phyloP scores from a whole-genome alignment of 2,888 invertebrate species.

The Lepidocyrtinus sp. region DNA sequence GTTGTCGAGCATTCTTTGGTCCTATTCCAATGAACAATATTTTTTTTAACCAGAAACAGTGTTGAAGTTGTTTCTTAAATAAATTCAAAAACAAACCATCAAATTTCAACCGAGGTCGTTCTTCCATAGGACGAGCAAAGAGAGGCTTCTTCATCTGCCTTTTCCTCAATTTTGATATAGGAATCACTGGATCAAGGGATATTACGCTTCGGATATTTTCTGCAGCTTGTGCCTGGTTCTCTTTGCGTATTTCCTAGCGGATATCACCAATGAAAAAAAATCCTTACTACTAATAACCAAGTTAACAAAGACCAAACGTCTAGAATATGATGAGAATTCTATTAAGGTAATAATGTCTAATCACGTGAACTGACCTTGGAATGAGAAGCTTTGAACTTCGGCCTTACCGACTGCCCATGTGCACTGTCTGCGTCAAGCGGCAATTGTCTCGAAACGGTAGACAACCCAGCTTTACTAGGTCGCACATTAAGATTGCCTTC shows the following conservation, averaged over 20 bases:
- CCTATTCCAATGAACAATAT: slow-evolving; percentile 74
- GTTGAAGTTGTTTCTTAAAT: neutral
- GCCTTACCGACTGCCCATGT: too few relatives aligned
- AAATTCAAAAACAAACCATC: slow-evolving; percentile 31
- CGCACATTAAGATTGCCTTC: neutral
- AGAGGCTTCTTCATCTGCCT: slow-evolving; percentile 45
- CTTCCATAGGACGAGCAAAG: slow-evolving; percentile 10
- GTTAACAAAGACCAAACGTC: too few relatives aligned
- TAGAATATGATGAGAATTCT: too few relatives aligned
- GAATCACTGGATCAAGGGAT: slow-evolving; percentile 67
- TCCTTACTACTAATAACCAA: too few relatives aligned
- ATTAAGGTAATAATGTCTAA: too few relatives aligned
- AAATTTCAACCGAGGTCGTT: slow-evolving; percentile 42
- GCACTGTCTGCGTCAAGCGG: slow-evolving; percentile 26
- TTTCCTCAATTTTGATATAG: slow-evolving; percentile 49
- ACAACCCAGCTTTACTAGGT: neutral
- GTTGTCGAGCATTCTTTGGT: slow-evolving; percentile 85
- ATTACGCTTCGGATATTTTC: slow-evolving; percentile 68
- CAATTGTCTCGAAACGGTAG: slow-evolving; percentile 30
- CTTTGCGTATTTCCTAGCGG: slow-evolving; percentile 42
- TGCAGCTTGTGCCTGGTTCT: too few relatives aligned
- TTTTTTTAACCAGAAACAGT: neutral
- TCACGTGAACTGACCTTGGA: too few relatives aligned
- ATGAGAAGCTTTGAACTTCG: too few relatives aligned
- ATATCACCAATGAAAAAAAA: too few relatives aligned